Base-by-base conservation (phyloP, 2,797 vertebrate genomes). In the Erpetoichthys calabaricus region DNA sequence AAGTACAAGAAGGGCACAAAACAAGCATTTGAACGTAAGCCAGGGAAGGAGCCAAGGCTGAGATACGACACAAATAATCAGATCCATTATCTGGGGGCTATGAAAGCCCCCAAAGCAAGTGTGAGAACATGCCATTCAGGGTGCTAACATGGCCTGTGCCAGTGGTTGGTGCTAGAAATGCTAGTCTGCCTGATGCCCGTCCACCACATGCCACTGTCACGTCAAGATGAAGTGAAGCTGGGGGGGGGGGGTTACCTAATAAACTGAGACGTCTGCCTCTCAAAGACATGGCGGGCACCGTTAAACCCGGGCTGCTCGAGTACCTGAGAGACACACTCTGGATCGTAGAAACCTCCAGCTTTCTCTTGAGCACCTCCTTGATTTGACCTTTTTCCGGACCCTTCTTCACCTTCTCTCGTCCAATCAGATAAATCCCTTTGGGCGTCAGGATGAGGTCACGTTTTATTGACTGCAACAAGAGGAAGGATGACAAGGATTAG, bases 321-420 rank as follows among this genome's bases (percentile, higher is more conserved):
- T 61, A 98, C 96, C 96, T 99, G 64, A 99, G 82, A 0, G 93
- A 95, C 62, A 99, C 70, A 0, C 85, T 60, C 1, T 67, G 76
- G 66, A 99, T 78, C 1, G 69, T 76, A 45, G 70, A 82, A 45
- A 98, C 86, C 60, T 99, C 96, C 65, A 97, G 56, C 62, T 92
- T 95, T 65, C 94, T 87, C 70, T 99, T 99, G 57, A 99, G 75
- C 44, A 96, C 86, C 66, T 99, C 94, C 61, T 86, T 89, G 70
- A 99, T 92, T 63, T 89, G 86, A 2, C 96, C 96, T 66, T 97
- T 99, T 70, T 97, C 94, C 0, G 94, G 89, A 4, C 96, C 96
- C 63, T 94, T 98, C 74, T 96, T 97, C 62, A 96, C 83, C 62
- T 97, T 96, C 74, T 98, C 94, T 51, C 91, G 79, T 41, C 96